Evolutionary conservation across 2,113 vertebrate genomes (phyloP).

Genomic region (Heteronetta atricapilla): DNA sequence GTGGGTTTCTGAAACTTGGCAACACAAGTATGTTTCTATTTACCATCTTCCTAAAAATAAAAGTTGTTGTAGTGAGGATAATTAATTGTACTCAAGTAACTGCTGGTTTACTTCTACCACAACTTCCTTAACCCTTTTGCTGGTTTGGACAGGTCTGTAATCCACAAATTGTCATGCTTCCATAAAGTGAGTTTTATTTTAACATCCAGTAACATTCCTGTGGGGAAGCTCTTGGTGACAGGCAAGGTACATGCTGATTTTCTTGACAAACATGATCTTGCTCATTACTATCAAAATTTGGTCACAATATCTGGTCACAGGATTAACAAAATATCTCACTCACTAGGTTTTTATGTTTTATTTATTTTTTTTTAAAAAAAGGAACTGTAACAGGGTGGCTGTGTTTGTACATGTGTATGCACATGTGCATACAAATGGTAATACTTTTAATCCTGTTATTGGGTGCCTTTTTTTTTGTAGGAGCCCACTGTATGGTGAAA

Average conservation of each 20-base stretch:
- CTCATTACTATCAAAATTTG: background rate
- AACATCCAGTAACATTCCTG: background rate
- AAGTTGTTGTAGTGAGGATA: background rate
- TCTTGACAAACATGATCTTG: background rate
- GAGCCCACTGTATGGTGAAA: background rate
- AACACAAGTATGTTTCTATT: background rate
- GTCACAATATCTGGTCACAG: background rate
- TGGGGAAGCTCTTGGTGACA: background rate
- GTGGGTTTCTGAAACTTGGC: background rate
- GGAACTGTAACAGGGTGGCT: background rate
- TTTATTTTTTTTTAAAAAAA: too few species aligned
- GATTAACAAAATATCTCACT: background rate
- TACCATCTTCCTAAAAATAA: conserved; percentile 1
- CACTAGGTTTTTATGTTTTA: too few species aligned
- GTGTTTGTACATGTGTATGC: background rate
- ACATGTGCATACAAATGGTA: fast-evolving
- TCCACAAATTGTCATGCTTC: background rate
- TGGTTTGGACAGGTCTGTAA: background rate
- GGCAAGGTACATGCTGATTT: background rate
- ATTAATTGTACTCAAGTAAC: background rate
- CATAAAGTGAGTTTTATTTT: background rate
- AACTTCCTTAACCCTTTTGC: background rate
- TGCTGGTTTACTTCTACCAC: background rate
- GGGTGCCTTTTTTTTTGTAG: background rate
- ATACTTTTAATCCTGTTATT: background rate